Evolutionary conservation across 2,113 vertebrate genomes (phyloP).

Genomic region (Tetrao urogallus): DNA sequence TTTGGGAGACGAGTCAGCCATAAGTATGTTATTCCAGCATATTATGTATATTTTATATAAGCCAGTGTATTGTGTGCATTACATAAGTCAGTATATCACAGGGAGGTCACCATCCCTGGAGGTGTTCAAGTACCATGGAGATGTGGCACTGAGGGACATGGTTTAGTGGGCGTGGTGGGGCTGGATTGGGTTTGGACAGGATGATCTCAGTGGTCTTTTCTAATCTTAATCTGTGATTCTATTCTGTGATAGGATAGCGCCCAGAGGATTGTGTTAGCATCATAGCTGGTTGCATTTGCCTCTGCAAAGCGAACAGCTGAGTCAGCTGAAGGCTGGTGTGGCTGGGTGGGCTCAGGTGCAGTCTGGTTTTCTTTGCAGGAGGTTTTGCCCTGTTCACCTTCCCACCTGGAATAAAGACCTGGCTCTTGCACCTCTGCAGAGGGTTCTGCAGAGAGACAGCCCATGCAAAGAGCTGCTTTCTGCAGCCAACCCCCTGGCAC

Average conservation of each 20-base stretch:
- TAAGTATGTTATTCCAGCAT: background rate
- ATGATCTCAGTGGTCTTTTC: no score
- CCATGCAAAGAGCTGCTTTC: background rate
- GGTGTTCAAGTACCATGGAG: no score
- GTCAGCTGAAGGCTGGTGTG: background rate
- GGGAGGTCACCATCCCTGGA: no score
- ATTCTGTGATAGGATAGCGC: background rate
- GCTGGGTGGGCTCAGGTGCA: accelerated
- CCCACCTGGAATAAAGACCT: background rate
- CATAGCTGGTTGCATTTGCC: background rate
- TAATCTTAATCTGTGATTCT: no score
- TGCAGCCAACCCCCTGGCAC: background rate
- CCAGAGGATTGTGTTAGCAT: accelerated
- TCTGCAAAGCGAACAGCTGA: background rate
- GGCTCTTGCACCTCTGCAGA: background rate
- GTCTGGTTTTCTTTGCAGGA: background rate
- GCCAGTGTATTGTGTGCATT: no score
- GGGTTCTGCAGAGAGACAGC: background rate
- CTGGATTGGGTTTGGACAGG: no score
- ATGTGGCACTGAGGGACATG: no score
- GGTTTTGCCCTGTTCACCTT: background rate
- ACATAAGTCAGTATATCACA: background rate
- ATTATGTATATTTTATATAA: no score
- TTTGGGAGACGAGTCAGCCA: background rate
- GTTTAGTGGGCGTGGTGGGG: no score